Base-by-base conservation (phyloP, 2,888 invertebrate genomes). In the Pandemis corylana region DNA sequence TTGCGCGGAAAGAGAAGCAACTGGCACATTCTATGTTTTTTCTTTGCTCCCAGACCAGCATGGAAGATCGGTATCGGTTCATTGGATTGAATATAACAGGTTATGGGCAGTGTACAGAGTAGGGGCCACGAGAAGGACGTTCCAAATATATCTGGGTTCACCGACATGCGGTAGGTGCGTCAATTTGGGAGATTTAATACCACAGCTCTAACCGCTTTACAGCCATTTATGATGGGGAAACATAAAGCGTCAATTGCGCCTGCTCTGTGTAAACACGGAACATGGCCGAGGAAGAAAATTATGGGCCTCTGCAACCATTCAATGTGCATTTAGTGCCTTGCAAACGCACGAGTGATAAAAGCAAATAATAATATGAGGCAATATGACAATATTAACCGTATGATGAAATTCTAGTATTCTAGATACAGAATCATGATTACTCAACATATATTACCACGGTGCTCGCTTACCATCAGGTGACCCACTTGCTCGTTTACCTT, bases 121-220 rank as follows among this genome's bases (percentile, higher is more conserved):
- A 51, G 66, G 66, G 61, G 63, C 49, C 64, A 64, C 49, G 36
- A 66, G 76, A 70, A 73, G 76, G 72, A 72, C 76, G 73, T 51
- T 70, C 76, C 68, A 76, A 76, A 76, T 73, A 76, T 76, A 76
- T 63, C 76, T 70, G 68, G 66, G 76, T 76, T 75, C 71, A 68
- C 75, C 64, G 71, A 76, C 71, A 56, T 65, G 49, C 36, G 66
- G 51, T 66, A 49, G 66, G 36, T 51, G 66, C 66, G 66, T 66
- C 51, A 66, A 66, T 66, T 49, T 66, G 36, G 28, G n/a, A 66
- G 36, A 51, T 51, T 66, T 66, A 66, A 66, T 51, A 51, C 46
- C 44, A 15, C 20, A 49, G 20, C 28, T 46, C 49, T 28, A 46
- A 66, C 62, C 41, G 13, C 42, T 42, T 62, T 28, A n/a, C 42